Evolutionary conservation across 1,140 invertebrate species (phyloP), one percentile per base, ranked within the genome.

Genomic region (Globodera rostochiensis): DNA sequence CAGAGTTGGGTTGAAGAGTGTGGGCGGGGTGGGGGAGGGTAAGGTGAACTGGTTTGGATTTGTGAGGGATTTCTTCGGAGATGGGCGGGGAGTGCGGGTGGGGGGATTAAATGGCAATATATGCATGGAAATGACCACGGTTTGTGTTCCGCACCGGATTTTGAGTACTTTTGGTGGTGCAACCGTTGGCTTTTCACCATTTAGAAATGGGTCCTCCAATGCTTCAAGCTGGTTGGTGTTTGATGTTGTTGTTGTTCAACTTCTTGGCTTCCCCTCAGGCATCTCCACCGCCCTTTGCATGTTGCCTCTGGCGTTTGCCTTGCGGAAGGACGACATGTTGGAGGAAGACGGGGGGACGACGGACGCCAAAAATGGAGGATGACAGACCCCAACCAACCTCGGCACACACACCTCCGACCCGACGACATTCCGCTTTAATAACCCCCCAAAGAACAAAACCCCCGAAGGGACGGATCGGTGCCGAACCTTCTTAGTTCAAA

Each of bases 191-290:
- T 67, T n/a, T 50, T 82, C 15, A 76, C 81, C 47, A 13, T 25
- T 47, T 45, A 78, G 88, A 89, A 81, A 90, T 88, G 88, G 83
- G 79, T 9, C 77, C 73, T 46, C 88, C 88, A 11, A 88, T 90
- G 88, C 66, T 89, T 21, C 60, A 84, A 66, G 82, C 82, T n/a
- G 82, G 82, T 78, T 45, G 15, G 66, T 64, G 21, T 69, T n/a
- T 49, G 9, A 0, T n/a, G 53, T 19, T 50, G 47, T 67, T 67
- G 60, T 1, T 69, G 53, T 8, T 53, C 11, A 50, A 19, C 21
- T 60, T 8, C 46, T 9, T 11, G 15, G 15, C 36, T 76, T 77
- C 60, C 67, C 50, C 50, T 1, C 50, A 78, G 77, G 77, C 21
- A 78, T 78, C 69, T 78, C 77, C n/a, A 78, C 77, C 11, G 80